Percentiles rank a stretch among this genome's conserved stretches.
phyloP scores from a whole-genome alignment of 2,888 invertebrate genomes.

The Luffia ferchaultella region DNA sequence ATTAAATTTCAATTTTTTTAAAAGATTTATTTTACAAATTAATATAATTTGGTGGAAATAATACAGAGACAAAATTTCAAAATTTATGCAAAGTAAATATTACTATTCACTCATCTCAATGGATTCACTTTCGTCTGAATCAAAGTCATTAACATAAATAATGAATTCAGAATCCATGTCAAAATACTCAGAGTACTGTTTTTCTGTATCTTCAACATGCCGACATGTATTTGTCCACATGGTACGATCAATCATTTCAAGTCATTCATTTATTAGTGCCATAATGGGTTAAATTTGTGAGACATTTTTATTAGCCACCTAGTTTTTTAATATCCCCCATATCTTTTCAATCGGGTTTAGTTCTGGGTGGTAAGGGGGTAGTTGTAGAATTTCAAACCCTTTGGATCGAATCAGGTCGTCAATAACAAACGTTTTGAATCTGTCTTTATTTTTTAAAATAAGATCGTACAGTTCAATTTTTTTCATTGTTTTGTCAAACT shows the following conservation, averaged over 20 bases:
- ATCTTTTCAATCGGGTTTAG: slow-evolving; percentile 5
- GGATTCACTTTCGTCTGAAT: not conserved
- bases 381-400: slow-evolving; percentile 2
- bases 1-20: not conserved
- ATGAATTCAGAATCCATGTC: not conserved
- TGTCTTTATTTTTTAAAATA: slow-evolving; percentile 4
- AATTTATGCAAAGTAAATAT: not conserved
- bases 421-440: slow-evolving; percentile 1
- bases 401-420: slow-evolving; percentile 1
- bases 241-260: not conserved
- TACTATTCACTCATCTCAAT: not conserved
- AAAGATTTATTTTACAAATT: not conserved
- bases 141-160: not conserved
- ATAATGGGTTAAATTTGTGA: slow-evolving; percentile 1
- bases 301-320: slow-evolving; percentile 1
- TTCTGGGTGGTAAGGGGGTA: slow-evolving; percentile 6
- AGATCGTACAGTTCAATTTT: slow-evolving; percentile 5
- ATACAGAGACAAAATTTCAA: not conserved
- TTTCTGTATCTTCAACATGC: not conserved
- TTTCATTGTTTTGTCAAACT: not conserved
- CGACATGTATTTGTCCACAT: not conserved
- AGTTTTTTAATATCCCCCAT: slow-evolving; percentile 5
- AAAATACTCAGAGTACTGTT: not conserved
- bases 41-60: not conserved
- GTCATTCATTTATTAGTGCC: slow-evolving; percentile 2